Evolutionary conservation across 2,888 invertebrate genomes (phyloP).

Genomic region (Tipula confusa): DNA sequence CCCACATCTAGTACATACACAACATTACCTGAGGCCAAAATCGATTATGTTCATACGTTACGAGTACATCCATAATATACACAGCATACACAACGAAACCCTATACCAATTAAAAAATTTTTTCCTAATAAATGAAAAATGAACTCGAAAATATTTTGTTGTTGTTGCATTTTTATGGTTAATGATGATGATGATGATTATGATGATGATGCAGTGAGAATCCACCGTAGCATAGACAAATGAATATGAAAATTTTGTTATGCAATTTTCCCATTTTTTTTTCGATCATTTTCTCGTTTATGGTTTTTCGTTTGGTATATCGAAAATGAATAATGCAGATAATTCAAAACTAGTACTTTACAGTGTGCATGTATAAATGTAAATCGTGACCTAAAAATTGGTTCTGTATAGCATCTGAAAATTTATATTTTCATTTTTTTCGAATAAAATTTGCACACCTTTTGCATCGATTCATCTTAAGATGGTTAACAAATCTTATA

Average conservation of each 20-base stretch:
- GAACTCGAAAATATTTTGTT: neutral
- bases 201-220: neutral
- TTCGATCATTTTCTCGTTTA: neutral
- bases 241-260: neutral
- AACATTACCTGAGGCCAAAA: neutral
- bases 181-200: neutral
- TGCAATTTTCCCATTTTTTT: neutral
- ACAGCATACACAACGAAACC: neutral
- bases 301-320: neutral
- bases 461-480: neutral
- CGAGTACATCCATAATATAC: neutral
- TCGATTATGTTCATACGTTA: neutral
- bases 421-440: neutral
- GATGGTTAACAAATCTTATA: neutral
- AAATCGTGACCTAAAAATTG: neutral
- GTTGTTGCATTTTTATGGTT: neutral
- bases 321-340: neutral
- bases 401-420: neutral
- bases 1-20: neutral
- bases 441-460: neutral
- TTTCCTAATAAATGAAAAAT: neutral
- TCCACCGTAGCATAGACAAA: neutral
- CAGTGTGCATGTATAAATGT: neutral
- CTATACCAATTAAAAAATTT: neutral
- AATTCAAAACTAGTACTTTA: neutral